Evolutionary conservation across 2,797 vertebrate genomes (phyloP).

Genomic region (Menidia menidia): DNA sequence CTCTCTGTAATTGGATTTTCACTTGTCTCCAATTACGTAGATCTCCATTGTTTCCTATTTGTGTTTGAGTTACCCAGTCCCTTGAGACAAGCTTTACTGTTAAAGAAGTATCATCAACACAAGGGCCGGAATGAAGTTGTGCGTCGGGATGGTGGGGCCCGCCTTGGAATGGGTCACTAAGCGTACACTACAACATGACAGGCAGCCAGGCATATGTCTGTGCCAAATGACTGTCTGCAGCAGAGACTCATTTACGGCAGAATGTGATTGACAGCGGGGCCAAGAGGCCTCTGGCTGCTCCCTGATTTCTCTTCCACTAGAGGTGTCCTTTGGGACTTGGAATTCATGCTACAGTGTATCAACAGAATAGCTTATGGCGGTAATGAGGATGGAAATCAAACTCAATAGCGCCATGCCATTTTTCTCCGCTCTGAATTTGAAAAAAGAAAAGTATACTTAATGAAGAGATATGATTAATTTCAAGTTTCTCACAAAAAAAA

Average conservation of each 20-base stretch:
- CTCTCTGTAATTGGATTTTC: conserved; percentile 35
- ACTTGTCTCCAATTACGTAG: conserved; percentile 26
- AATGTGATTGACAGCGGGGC: conserved; percentile 80
- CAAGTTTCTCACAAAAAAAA: not conserved
- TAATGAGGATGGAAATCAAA: conserved; percentile 68
- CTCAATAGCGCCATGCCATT: conserved; percentile 32
- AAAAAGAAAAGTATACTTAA: conserved; percentile 22
- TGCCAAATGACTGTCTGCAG: conserved; percentile 58
- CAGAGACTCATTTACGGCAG: conserved; percentile 58
- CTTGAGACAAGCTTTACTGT: conserved; percentile 44
- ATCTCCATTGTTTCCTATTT: conserved; percentile 22
- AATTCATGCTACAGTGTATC: conserved; percentile 70
- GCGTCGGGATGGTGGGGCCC: conserved; percentile 47
- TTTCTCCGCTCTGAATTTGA: conserved; percentile 24
- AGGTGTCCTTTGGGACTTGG: conserved; percentile 72
- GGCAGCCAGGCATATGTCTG: conserved; percentile 63
- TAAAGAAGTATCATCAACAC: conserved; percentile 45
- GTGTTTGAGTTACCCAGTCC: conserved; percentile 31
- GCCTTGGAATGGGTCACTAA: conserved; percentile 59
- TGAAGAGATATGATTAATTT: conserved; percentile 31
- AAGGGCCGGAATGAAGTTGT: conserved; percentile 33
- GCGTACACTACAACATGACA: conserved; percentile 59
- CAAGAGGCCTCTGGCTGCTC: conserved; percentile 70
- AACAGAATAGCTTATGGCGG: conserved; percentile 68
- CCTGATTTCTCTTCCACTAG: conserved; percentile 69